A percentile compares a stretch with the other conserved stretches of the same genome.
phyloP scores from a whole-genome alignment of 1,140 invertebrate genomes.

The Diorhabda sublineata region DNA sequence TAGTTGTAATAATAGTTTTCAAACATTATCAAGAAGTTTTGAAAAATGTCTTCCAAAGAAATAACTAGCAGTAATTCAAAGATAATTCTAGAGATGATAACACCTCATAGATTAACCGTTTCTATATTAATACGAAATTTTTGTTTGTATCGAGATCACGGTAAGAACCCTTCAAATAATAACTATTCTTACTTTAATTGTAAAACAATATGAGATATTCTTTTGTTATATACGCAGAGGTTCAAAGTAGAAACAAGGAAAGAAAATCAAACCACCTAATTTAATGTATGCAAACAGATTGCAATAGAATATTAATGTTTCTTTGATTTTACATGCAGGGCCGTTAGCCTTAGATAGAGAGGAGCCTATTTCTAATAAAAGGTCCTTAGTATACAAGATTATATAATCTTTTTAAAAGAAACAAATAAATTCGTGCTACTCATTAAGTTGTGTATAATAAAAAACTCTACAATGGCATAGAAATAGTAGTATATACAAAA shows the following conservation, averaged over 20 bases:
- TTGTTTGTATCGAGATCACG: conserved; percentile 49
- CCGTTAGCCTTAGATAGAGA: neutral
- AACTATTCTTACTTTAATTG: conserved; percentile 8
- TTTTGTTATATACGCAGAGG: neutral
- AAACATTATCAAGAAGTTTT: neutral
- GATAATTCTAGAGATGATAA: conserved; percentile 47
- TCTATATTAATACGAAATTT: conserved; percentile 54
- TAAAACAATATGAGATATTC: conserved; percentile 13
- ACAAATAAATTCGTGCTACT: neutral
- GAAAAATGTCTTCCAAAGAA: conserved; percentile 17
- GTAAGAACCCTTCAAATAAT: conserved; percentile 38
- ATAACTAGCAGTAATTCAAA: conserved; percentile 16
- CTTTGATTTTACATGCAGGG: neutral
- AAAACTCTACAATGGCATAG: neutral
- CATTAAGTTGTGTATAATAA: neutral
- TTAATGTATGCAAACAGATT: neutral
- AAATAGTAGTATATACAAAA: neutral
- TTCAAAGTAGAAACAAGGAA: neutral
- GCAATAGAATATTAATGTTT: neutral
- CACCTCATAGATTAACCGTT: conserved; percentile 55
- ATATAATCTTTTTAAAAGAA: too few species aligned
- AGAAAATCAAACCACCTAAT: neutral
- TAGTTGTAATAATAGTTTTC: too few species aligned
- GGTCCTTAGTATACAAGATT: too few species aligned
- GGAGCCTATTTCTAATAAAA: too few species aligned